Evolutionary conservation across 2,888 invertebrate genomes (phyloP).

Genomic region (Caenorhabditis zanzibari): DNA sequence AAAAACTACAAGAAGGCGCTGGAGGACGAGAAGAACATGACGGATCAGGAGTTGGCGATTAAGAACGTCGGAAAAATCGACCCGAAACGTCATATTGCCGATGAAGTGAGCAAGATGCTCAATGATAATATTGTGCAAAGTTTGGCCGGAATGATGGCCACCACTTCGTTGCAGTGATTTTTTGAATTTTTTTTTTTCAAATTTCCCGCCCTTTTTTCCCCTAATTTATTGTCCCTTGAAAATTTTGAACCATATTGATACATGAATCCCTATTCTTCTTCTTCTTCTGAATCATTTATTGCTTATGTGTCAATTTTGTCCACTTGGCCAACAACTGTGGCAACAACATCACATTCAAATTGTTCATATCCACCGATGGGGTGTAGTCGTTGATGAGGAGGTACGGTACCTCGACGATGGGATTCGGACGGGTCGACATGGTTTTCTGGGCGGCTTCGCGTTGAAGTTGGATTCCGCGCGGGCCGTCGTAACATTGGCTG

Average conservation of each 20-base stretch:
- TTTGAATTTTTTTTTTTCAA: constrained; percentile 27
- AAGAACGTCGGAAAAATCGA: constrained; percentile 98
- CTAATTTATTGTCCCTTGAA: neutral
- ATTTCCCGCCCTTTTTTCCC: neutral
- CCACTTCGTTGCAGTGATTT: constrained; percentile 77
- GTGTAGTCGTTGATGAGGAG: constrained; percentile 83
- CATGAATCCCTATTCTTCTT: too few species aligned
- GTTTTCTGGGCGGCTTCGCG: constrained; percentile 82
- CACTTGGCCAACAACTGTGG: constrained; percentile 81
- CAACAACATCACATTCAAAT: constrained; percentile 79
- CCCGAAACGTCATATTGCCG: constrained; percentile 98
- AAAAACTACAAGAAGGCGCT: constrained; percentile 98
- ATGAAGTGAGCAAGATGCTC: constrained; percentile 87
- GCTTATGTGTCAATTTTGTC: constrained; percentile 69
- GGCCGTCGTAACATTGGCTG: constrained; percentile 80
- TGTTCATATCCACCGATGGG: constrained; percentile 81
- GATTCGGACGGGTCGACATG: constrained; percentile 78
- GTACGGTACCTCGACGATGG: constrained; percentile 82
- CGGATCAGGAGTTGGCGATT: constrained; percentile 97
- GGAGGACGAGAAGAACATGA: constrained; percentile 99
- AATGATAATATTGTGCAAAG: constrained; percentile 82
- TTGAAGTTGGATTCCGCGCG: constrained; percentile 80
- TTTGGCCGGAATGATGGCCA: constrained; percentile 81
- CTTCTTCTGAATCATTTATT: neutral
- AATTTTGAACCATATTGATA: neutral